phyloP scores from a whole-genome alignment of 2,113 vertebrate species.

The Eurystomus gularis region DNA sequence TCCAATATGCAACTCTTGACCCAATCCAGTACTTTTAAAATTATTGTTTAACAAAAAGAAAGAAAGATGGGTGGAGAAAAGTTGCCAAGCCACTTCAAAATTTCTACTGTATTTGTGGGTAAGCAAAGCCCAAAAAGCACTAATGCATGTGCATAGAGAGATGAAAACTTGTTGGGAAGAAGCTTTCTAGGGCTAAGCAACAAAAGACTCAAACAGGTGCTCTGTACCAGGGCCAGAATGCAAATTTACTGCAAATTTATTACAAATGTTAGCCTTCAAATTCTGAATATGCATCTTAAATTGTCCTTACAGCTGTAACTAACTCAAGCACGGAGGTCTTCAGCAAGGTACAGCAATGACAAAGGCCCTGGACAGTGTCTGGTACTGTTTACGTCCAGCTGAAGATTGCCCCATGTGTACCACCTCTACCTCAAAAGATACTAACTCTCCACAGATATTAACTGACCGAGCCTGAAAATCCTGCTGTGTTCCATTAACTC shows the following conservation, averaged over 20 bases:
- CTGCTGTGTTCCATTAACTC: background rate
- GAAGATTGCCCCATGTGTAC: background rate
- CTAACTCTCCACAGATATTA: background rate
- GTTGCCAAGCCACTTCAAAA: background rate
- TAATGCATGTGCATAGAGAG: background rate
- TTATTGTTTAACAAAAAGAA: background rate
- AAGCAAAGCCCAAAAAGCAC: background rate
- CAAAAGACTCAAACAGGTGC: background rate
- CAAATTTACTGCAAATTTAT: background rate
- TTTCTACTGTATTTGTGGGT: background rate
- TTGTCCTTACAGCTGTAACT: background rate
- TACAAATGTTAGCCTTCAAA: background rate
- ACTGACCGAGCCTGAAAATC: background rate
- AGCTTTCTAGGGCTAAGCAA: background rate
- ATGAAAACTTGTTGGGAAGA: slow-evolving; percentile 6
- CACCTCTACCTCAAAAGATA: background rate
- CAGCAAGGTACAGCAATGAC: background rate
- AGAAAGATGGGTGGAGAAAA: background rate
- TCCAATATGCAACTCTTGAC: background rate
- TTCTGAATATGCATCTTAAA: background rate
- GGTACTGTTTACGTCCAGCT: background rate
- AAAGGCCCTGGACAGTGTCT: background rate
- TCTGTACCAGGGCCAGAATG: background rate
- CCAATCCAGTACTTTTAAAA: background rate
- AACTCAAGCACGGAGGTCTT: background rate